Conservation (phyloP, 1,140 invertebrate species). For the Eueides isabella region DNA sequence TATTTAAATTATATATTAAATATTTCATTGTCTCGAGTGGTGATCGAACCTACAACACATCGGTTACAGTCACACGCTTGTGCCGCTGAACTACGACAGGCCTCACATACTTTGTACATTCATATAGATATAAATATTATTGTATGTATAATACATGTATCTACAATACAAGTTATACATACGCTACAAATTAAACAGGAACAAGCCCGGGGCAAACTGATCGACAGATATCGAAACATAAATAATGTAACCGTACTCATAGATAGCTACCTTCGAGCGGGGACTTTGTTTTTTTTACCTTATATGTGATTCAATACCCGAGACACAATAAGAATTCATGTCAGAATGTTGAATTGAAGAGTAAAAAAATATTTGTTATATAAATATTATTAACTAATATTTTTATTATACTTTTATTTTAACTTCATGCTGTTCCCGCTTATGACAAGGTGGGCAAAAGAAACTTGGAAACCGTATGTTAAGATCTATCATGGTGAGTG, state of each 20-base stretch:
- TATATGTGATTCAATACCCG: constrained; percentile 32
- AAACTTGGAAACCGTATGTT: too few species aligned
- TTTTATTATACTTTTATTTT: background rate
- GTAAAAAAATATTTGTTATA: background rate
- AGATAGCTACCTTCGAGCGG: constrained; percentile 17
- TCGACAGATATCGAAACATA: constrained; percentile 37
- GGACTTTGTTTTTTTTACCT: constrained; percentile 34
- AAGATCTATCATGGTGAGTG: too few species aligned
- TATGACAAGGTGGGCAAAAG: too few species aligned
- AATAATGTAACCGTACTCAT: constrained; percentile 29
- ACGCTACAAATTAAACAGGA: constrained; percentile 1
- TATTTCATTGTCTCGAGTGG: too few species aligned
- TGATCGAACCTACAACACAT: too few species aligned
- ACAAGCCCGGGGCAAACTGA: constrained; percentile 17
- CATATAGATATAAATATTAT: background rate
- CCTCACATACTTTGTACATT: too few species aligned
- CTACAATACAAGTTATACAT: background rate
- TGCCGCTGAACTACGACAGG: too few species aligned
- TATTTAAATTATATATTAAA: too few species aligned
- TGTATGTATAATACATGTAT: background rate
- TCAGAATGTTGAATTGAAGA: background rate
- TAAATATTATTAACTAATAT: background rate
- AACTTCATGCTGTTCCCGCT: too few species aligned
- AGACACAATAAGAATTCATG: constrained; percentile 32
- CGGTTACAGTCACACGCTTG: too few species aligned